Conservation (phyloP, 1,140 invertebrate species). For the Telenomus remus region DNA sequence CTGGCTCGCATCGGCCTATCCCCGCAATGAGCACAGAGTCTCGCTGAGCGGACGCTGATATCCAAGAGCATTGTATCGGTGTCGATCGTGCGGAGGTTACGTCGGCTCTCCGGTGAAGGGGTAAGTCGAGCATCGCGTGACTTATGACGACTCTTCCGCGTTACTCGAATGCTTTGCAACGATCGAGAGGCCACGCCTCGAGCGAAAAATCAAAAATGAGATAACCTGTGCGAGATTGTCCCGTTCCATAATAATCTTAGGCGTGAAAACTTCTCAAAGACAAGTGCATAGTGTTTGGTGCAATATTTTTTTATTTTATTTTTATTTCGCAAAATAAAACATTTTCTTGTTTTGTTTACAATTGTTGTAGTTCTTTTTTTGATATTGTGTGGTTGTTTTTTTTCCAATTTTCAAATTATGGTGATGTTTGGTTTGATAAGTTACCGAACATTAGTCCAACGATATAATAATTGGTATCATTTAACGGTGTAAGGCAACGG, state of each 20-base stretch:
- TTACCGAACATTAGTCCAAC: too few relatives aligned
- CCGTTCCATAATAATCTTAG: slow-evolving; percentile 28
- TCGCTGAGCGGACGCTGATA: slow-evolving; percentile 40
- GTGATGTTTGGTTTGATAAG: too few relatives aligned
- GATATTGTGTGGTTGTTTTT: too few relatives aligned
- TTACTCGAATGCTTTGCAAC: slow-evolving; percentile 45
- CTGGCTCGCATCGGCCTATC: slow-evolving; percentile 32
- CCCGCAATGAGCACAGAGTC: slow-evolving; percentile 28
- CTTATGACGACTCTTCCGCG: slow-evolving; percentile 54
- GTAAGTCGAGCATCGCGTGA: slow-evolving; percentile 60
- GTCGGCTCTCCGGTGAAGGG: slow-evolving; percentile 44
- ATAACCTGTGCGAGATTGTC: slow-evolving; percentile 34
- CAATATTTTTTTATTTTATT: too few relatives aligned
- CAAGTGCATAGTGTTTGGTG: slow-evolving; percentile 14
- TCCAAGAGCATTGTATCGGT: slow-evolving; percentile 43
- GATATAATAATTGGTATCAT: too few relatives aligned
- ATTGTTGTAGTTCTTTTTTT: too few relatives aligned
- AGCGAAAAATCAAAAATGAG: slow-evolving; percentile 35
- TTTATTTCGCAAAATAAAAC: too few relatives aligned
- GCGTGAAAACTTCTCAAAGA: slow-evolving; percentile 9
- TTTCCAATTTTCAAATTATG: not conserved
- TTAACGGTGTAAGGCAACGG: too few relatives aligned
- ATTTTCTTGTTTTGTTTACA: too few relatives aligned
- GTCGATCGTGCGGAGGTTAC: slow-evolving; percentile 52
- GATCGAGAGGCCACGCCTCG: slow-evolving; percentile 40